Base-by-base conservation (phyloP, 2,797 vertebrate genomes). In the Rhyacichthys aspro region DNA sequence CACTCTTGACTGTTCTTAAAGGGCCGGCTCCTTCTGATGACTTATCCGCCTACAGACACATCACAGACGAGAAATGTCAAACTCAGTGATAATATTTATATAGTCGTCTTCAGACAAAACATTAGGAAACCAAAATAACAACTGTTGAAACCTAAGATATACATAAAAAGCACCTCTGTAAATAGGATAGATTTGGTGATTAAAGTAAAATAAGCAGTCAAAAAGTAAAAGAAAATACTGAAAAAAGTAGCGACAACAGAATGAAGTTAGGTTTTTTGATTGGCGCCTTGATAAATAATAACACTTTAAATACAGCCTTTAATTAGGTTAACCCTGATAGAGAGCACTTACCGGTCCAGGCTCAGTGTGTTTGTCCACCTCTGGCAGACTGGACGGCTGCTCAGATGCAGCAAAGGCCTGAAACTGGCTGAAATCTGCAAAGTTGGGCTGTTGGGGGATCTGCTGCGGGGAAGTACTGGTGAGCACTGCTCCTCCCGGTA, bases 351-450 rank as follows among this genome's bases (percentile, higher is more conserved):
- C 96, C 94, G 93, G 95, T 78, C 91, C 90, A 32, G 82, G 82
- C 74, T 99, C 97, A 1, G 91, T 81, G 70, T 93, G 94, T 0
- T 93, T 93, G 68, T 98, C 96, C 0, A 88, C 86, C 74, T 98
- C 96, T 12, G 93, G 93, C 82, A 74, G 94, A 86, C 80, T 95
- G 89, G 86, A 86, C 0, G 87, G 89, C 81, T 90, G 88, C 5
- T 91, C 90, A 0, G 89, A 88, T 0, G 97, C 95, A 54, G 92
- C 94, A 78, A 97, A 96, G 37, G 91, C 95, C 88, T 97, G 94
- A 89, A 99, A 99, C 61, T 98, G 97, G 84, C 97, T 99, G 84
- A 99, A 99, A 88, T 99, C 97, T 10, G 98, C 98, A 68, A 99
- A 99, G 84, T 99, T 99, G 82, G 98, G 98, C 91, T 99, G 98